Evolutionary conservation across 2,888 invertebrate species (phyloP).

Genomic region (Leptinotarsa tumamoca): DNA sequence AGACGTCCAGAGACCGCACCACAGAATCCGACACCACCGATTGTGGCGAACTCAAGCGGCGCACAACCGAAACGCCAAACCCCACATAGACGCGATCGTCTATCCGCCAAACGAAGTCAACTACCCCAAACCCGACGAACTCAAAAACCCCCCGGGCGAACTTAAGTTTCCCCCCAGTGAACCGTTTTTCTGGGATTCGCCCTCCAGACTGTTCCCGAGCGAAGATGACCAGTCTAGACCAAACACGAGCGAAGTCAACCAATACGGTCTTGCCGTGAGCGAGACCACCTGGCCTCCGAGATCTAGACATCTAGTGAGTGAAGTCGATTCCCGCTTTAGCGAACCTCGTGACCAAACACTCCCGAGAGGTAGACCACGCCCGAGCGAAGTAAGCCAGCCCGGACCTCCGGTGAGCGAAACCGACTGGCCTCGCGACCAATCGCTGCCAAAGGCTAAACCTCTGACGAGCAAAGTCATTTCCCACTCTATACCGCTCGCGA

Average conservation of each 20-base stretch:
- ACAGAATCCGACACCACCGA: constrained; percentile 53
- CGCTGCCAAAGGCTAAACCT: neutral
- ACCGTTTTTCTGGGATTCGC: neutral
- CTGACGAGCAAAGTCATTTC: neutral
- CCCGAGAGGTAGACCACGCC: neutral
- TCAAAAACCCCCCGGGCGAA: constrained; percentile 24
- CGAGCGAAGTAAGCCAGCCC: neutral
- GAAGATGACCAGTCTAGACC: neutral
- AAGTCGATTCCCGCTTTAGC: neutral
- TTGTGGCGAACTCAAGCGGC: constrained; percentile 50
- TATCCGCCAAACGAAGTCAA: constrained; percentile 41
- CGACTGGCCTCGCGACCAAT: too few relatives aligned
- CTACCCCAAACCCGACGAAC: constrained; percentile 26
- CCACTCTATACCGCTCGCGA: neutral
- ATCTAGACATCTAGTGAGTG: neutral
- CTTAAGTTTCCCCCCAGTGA: constrained; percentile 6
- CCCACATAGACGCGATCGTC: constrained; percentile 48
- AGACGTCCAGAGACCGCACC: constrained; percentile 43
- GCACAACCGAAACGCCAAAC: constrained; percentile 38
- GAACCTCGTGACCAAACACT: too few relatives aligned
- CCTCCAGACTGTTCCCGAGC: neutral
- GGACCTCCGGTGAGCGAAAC: neutral
- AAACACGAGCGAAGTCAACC: neutral
- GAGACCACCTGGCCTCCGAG: neutral
- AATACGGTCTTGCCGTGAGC: neutral